A percentile compares a stretch with the other conserved stretches of the same genome.
Conservation (phyloP, 2,797 vertebrate genomes). For the Molossus molossus region DNA sequence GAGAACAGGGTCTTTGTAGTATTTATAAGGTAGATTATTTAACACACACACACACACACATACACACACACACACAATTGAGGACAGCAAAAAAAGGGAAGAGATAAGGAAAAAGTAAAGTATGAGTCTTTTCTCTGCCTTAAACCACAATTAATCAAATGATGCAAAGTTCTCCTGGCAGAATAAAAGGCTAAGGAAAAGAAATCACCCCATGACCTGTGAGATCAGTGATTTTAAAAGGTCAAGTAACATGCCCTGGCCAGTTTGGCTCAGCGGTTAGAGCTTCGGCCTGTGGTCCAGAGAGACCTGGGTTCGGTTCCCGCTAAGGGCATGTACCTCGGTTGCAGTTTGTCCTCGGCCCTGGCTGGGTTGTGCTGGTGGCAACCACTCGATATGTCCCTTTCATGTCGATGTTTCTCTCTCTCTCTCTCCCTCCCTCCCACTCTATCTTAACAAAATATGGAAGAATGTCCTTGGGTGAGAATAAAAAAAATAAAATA, state of each 20-base stretch:
- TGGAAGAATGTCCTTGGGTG: too few species aligned
- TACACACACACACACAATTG: slow-evolving; percentile 38
- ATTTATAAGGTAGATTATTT: slow-evolving; percentile 56
- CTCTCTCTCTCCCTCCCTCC: too few species aligned
- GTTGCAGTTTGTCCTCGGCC: too few species aligned
- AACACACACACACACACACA: slow-evolving; percentile 13
- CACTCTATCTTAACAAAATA: too few species aligned
- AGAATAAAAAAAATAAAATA: too few species aligned
- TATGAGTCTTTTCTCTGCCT: slow-evolving; percentile 33
- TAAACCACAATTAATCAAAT: slow-evolving; percentile 64
- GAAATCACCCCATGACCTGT: neutral
- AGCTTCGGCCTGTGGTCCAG: too few species aligned
- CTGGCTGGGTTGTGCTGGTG: too few species aligned
- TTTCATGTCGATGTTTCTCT: too few species aligned
- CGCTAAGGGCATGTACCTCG: too few species aligned
- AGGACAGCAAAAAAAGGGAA: slow-evolving; percentile 16
- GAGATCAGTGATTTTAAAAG: slow-evolving; percentile 37
- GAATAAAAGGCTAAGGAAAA: neutral
- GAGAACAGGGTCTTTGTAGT: neutral
- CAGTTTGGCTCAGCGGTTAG: too few species aligned
- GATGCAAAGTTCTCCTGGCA: slow-evolving; percentile 12
- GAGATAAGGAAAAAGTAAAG: slow-evolving; percentile 18
- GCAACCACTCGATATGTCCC: too few species aligned
- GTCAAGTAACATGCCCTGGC: neutral
- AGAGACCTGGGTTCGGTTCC: too few species aligned